These are phyloP conservation scores for Actenoides lindsayi DNA, from an alignment of 2,113 vertebrate genomes.

Conservation along the genomic window DNA sequence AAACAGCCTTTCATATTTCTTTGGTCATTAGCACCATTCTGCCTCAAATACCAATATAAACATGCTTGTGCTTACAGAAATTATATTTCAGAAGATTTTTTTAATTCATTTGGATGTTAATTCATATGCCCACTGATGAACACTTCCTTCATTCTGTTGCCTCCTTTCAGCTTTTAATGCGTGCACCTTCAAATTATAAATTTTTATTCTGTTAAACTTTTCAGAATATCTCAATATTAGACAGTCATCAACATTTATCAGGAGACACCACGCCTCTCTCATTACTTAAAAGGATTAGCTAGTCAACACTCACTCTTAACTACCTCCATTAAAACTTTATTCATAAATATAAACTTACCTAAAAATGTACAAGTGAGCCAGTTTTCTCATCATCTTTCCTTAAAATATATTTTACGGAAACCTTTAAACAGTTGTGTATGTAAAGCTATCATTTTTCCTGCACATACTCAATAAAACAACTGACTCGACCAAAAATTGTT, in stretches of 20 bases:
- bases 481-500: background rate
- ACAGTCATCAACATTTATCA: background rate
- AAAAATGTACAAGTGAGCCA: background rate
- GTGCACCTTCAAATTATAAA: background rate
- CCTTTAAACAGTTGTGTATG: background rate
- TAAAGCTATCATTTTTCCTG: background rate
- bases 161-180: background rate
- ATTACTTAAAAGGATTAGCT: background rate
- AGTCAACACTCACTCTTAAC: too few species aligned
- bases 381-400: background rate
- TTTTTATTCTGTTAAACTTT: background rate
- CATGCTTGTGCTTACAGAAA: background rate
- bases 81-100: background rate
- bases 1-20: background rate
- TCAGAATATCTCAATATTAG: background rate
- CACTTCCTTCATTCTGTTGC: background rate
- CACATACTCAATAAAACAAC: background rate
- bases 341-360: background rate
- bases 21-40: background rate
- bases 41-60: background rate
- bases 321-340: too few species aligned
- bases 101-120: background rate
- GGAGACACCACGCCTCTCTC: background rate
- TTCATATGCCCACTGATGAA: background rate
- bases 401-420: background rate